Evolutionary conservation across 2,113 vertebrate genomes (phyloP).

Genomic region (Galbula dea): DNA sequence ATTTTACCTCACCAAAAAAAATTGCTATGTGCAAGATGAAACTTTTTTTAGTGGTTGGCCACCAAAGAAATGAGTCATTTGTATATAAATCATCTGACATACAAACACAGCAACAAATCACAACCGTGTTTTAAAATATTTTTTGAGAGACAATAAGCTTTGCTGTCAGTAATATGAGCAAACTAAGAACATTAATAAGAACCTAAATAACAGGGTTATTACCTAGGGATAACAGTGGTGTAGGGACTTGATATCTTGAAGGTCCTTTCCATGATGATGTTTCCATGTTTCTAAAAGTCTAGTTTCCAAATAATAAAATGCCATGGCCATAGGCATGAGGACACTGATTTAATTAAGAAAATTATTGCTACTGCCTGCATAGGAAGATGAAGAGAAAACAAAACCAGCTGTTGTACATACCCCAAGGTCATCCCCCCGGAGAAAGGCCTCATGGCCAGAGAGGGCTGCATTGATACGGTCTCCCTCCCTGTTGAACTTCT

Average conservation of each 20-base stretch:
- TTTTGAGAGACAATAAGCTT: neutral
- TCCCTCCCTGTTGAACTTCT: slow-evolving; percentile 78
- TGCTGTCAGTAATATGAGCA: neutral
- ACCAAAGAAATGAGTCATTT: neutral
- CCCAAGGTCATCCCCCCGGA: slow-evolving; percentile 77
- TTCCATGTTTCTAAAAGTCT: neutral
- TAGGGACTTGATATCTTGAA: no score
- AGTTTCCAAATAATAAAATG: neutral
- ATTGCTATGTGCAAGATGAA: neutral
- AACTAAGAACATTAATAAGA: neutral
- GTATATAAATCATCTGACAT: neutral
- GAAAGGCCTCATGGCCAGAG: slow-evolving; percentile 79
- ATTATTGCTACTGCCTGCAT: neutral
- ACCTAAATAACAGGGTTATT: no score
- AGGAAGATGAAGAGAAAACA: neutral
- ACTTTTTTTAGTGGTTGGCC: neutral
- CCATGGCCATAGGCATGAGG: neutral
- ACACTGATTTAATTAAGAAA: neutral
- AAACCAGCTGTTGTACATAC: slow-evolving; percentile 60
- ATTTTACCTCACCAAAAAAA: neutral
- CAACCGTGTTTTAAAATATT: neutral
- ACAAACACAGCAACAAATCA: neutral
- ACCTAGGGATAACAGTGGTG: no score
- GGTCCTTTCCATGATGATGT: no score
- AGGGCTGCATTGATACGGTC: slow-evolving; percentile 79